These are phyloP conservation scores for Hozukius guyotensis DNA, from an alignment of 2,797 vertebrate species.

Conservation along the genomic window DNA sequence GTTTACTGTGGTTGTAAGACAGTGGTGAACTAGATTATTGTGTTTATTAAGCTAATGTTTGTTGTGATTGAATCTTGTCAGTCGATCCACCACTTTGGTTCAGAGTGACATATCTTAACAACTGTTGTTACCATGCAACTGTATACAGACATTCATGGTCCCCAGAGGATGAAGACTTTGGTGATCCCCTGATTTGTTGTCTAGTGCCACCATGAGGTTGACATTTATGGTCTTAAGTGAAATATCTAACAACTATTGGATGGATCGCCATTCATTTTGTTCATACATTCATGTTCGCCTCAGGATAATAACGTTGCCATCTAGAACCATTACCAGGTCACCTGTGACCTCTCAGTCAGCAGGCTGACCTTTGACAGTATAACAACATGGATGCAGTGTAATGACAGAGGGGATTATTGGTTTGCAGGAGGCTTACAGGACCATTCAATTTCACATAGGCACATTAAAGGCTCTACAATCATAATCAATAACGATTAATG, in stretches of 20 bases:
- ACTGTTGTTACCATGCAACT: not conserved
- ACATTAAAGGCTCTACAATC: constrained; percentile 46
- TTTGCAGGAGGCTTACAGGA: constrained; percentile 39
- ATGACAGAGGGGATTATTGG: constrained; percentile 31
- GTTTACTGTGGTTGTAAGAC: not conserved
- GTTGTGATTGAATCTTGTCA: too few species aligned
- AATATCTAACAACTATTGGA: too few species aligned
- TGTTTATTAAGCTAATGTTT: not conserved
- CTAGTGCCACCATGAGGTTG: too few species aligned
- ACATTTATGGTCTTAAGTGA: too few species aligned
- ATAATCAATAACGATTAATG: constrained; percentile 64
- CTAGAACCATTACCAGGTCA: not conserved
- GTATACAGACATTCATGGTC: not conserved
- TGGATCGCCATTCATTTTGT: too few species aligned
- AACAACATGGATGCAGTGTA: not conserved
- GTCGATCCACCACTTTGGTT: too few species aligned
- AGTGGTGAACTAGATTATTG: not conserved
- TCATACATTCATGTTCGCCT: too few species aligned
- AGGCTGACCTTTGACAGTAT: constrained; percentile 20
- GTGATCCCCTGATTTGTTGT: not conserved
- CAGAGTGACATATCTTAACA: not conserved
- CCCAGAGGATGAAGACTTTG: not conserved
- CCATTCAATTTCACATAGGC: constrained; percentile 54
- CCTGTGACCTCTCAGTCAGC: constrained; percentile 18
- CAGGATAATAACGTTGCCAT: not conserved